Evolutionary conservation across 1,140 invertebrate genomes (phyloP), one percentile per base, ranked within the genome.

Genomic region (Drosophila kanapiae): DNA sequence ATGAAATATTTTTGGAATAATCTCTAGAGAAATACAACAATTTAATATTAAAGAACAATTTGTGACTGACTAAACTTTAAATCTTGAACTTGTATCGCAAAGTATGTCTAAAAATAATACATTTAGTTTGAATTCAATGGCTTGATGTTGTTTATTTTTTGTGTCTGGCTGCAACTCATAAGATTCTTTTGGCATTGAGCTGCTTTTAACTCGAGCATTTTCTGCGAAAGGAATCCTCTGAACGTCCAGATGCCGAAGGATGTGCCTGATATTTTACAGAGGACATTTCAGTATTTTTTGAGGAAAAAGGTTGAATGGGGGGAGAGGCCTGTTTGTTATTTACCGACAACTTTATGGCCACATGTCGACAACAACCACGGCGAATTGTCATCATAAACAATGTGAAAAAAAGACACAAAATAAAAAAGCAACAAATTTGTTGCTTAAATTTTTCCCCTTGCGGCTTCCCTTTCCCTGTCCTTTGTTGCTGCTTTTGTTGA

Each of bases 311-410:
- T 42, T 67, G 47, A 64, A 35, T 18, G 65, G 33, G 35, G 42
- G 67, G 38, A 67, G 48, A 47, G 75, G 82, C 83, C 80, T 87
- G 83, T 87, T 87, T 87, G 79, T 87, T 86, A 86, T 86, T 86
- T 86, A 86, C 83, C 83, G 83, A 86, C 83, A 86, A 86, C 83
- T 87, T 86, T 86, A 86, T 77, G 80, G 84, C 83, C 83, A 86
- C 84, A 86, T 86, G 83, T 83, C 84, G 83, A 63, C 49, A 75
- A 75, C 71, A 75, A 62, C 47, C 61, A 63, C 70, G 65, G 23
- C 35, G 33, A 82, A 87, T 86, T 86, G 80, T 86, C 84, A 86
- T 88, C 84, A 86, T 86, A 86, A 86, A 86, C 83, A 86, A 88
- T 75, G 78, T 75, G 47, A 58, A 23, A 37, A n/a, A 45, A 35